Base-by-base conservation (phyloP, 1,140 invertebrate species). In the Nixonia krombeini region DNA sequence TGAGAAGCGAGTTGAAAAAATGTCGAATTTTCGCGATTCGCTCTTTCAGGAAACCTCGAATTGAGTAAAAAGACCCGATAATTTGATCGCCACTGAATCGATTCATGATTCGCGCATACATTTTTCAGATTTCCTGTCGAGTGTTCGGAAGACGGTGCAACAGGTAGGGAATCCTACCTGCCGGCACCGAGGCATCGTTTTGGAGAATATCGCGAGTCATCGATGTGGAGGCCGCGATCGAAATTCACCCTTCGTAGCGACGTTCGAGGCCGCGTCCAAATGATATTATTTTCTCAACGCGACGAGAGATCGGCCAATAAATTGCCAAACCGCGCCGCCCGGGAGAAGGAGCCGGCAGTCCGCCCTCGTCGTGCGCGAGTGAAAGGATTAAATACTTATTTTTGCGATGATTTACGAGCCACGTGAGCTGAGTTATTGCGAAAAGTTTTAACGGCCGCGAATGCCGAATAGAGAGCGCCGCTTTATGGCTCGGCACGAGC, bases 121-220 rank as follows among this genome's bases (percentile, higher is more conserved):
- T n/a, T n/a, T n/a, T n/a, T n/a, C n/a, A n/a, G n/a, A 59, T 61
- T 41, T 52, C 51, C 61, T 57, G 51, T 64, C 65, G 56, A 63
- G 64, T 70, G 64, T 65, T 63, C 35, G 52, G 65, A 74, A 57
- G 56, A 76, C 75, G 64, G 73, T 50, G 78, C 78, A 80, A 80
- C 78, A 80, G 78, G 78, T 80, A 80, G 75, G n/a, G 62, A 72
- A 61, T 72, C 42, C 65, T 72, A 72, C 70, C 70, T 72, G 70
- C 63, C 65, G 68, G 62, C 68, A 38, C 56, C 33, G 61, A n/a
- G n/a, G n/a, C n/a, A n/a, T n/a, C n/a, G n/a, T n/a, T n/a, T n/a
- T n/a, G n/a, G n/a, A n/a, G n/a, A n/a, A n/a, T n/a, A n/a, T n/a
- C n/a, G n/a, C n/a, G n/a, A n/a, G n/a, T n/a, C n/a, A n/a, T 28